Conservation (phyloP, 2,888 invertebrate genomes). For the Crossocerus cetratus region DNA sequence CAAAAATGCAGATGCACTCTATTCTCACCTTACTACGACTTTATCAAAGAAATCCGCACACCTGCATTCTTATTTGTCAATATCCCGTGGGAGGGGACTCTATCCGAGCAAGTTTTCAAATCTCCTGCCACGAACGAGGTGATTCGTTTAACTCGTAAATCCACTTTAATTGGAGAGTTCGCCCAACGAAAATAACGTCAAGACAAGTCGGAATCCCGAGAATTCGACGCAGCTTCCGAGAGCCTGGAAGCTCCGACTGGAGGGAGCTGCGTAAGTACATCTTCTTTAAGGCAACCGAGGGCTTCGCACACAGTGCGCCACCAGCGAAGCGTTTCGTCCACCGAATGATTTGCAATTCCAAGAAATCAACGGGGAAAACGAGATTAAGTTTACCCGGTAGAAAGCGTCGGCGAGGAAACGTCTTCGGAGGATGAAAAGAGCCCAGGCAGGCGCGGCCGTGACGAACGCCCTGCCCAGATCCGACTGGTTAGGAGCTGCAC, state of each 20-base stretch:
- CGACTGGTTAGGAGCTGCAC: no score
- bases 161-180: no score
- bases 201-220: no score
- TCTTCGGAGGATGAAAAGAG: conserved; percentile 15
- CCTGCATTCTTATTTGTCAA: no score
- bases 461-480: background rate
- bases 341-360: conserved; percentile 30
- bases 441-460: background rate
- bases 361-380: conserved; percentile 31
- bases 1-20: conserved; percentile 9
- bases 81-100: no score
- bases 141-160: background rate
- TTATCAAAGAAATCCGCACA: no score
- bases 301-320: background rate
- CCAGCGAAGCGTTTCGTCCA: conserved; percentile 6
- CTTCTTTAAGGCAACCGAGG: conserved; percentile 8
- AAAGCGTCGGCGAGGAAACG: conserved; percentile 7
- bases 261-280: background rate
- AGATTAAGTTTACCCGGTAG: conserved; percentile 25
- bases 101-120: background rate
- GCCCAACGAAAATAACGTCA: no score
- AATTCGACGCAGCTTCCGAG: no score
- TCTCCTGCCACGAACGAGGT: background rate
- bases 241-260: no score
- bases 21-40: no score